Percentiles rank a stretch among this genome's conserved stretches.
phyloP scores from a whole-genome alignment of 2,888 invertebrate genomes.

The Acleris holmiana region DNA sequence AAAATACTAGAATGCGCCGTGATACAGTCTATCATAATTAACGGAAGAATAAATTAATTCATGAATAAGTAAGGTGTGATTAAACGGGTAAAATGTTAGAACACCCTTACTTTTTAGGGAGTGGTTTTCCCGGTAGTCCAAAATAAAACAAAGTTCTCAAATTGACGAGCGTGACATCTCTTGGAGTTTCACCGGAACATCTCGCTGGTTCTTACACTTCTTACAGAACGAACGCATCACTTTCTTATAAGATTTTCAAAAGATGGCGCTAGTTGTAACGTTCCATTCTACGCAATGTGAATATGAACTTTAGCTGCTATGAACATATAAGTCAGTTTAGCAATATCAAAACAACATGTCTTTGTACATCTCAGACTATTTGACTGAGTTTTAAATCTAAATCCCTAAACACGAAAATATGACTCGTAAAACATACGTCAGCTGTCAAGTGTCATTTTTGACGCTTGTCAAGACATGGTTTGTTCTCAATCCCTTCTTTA shows the following conservation, averaged over 20 bases:
- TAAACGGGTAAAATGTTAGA: background rate
- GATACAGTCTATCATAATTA: conserved; percentile 4
- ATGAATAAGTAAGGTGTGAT: background rate
- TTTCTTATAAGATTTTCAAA: background rate
- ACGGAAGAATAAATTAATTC: background rate
- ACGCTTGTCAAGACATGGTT: conserved; percentile 2
- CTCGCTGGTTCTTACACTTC: background rate
- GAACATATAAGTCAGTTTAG: no score
- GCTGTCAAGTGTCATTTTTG: conserved; percentile 25
- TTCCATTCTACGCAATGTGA: conserved; percentile 6
- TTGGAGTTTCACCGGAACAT: background rate
- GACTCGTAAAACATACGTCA: conserved; percentile 5
- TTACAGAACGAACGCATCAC: background rate
- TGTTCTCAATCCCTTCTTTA: conserved; percentile 12
- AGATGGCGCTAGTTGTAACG: conserved; percentile 18
- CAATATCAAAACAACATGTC: no score
- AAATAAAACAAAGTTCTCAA: background rate
- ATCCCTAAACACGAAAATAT: no score
- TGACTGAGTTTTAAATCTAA: no score
- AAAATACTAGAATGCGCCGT: conserved; percentile 13
- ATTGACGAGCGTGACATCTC: conserved; percentile 13
- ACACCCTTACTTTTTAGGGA: conserved; percentile 1
- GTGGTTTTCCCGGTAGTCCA: conserved; percentile 9
- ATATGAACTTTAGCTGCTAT: background rate
- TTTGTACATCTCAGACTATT: no score